A percentile compares a stretch with the other conserved stretches of the same genome.
These are phyloP conservation scores for Ceratotherium simum DNA, from an alignment of 2,113 vertebrate genomes.

Conservation along the genomic window DNA sequence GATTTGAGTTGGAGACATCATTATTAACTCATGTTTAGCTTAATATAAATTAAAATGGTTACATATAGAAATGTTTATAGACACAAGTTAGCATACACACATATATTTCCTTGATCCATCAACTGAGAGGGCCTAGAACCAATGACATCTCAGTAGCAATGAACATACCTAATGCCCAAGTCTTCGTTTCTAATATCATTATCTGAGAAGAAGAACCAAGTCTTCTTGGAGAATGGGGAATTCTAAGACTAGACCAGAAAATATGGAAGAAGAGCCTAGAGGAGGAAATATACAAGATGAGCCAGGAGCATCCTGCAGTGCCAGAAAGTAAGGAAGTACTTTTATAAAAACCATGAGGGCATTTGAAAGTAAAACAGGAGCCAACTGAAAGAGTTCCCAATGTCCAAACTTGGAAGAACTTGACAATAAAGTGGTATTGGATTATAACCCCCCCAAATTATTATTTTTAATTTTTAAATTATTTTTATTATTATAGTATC, in stretches of 20 bases:
- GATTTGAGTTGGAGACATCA: not conserved
- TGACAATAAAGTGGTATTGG: not conserved
- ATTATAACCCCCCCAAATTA: not conserved
- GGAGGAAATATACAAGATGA: not conserved
- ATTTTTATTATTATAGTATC: too few species aligned
- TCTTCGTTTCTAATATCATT: slow-evolving; percentile 20
- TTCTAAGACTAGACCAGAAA: not conserved
- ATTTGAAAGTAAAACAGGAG: not conserved
- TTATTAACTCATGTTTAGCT: not conserved
- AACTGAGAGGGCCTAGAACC: not conserved
- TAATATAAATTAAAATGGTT: not conserved
- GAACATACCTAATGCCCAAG: not conserved
- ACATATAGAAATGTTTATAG: not conserved
- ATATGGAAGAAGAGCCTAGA: not conserved
- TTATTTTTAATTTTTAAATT: too few species aligned
- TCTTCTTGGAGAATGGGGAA: not conserved
- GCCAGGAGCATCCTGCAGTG: not conserved
- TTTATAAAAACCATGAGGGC: not conserved
- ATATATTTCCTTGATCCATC: not conserved
- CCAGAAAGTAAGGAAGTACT: not conserved
- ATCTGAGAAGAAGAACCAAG: not conserved
- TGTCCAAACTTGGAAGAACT: not conserved
- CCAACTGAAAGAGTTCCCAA: not conserved
- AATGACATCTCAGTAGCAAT: not conserved
- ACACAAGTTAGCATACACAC: not conserved